These are phyloP conservation scores for Drosophila ambigua DNA, from an alignment of 1,140 invertebrate species.

Conservation along the genomic window DNA sequence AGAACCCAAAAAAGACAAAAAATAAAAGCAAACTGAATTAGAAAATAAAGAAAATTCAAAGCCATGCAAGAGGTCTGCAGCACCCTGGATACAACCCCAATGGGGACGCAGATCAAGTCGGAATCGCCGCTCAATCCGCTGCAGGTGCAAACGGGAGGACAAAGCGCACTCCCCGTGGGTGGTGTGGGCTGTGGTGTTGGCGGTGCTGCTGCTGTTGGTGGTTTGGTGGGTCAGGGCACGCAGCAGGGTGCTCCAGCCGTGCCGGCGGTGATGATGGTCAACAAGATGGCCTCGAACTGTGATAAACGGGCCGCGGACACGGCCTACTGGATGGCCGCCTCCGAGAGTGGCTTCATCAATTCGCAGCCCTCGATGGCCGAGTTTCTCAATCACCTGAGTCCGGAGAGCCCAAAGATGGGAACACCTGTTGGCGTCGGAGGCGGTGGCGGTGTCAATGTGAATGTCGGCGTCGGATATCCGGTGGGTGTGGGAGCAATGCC, in stretches of 20 bases:
- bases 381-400: slow-evolving; percentile 91
- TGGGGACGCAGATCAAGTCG: slow-evolving; percentile 83
- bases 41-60: slow-evolving; percentile 18
- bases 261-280: slow-evolving; percentile 72
- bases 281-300: slow-evolving; percentile 83
- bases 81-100: slow-evolving; percentile 71
- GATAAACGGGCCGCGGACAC: slow-evolving; percentile 80
- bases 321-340: slow-evolving; percentile 83
- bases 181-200: slow-evolving; percentile 40
- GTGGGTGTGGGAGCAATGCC: slow-evolving; percentile 66
- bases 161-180: slow-evolving; percentile 38
- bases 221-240: slow-evolving; percentile 34
- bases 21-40: slow-evolving; percentile 6
- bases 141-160: slow-evolving; percentile 71
- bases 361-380: slow-evolving; percentile 96
- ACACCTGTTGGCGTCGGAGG: slow-evolving; percentile 80
- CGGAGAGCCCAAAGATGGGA: slow-evolving; percentile 85
- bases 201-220: slow-evolving; percentile 32
- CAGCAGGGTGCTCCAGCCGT: slow-evolving; percentile 65
- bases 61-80: slow-evolving; percentile 84
- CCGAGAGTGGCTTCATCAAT: slow-evolving; percentile 95
- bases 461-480: slow-evolving; percentile 83
- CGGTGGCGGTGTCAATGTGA: slow-evolving; percentile 75
- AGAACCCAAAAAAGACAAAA: background rate
- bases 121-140: slow-evolving; percentile 79